Base-by-base conservation (phyloP, 2,113 vertebrate species). In the Anolis carolinensis region DNA sequence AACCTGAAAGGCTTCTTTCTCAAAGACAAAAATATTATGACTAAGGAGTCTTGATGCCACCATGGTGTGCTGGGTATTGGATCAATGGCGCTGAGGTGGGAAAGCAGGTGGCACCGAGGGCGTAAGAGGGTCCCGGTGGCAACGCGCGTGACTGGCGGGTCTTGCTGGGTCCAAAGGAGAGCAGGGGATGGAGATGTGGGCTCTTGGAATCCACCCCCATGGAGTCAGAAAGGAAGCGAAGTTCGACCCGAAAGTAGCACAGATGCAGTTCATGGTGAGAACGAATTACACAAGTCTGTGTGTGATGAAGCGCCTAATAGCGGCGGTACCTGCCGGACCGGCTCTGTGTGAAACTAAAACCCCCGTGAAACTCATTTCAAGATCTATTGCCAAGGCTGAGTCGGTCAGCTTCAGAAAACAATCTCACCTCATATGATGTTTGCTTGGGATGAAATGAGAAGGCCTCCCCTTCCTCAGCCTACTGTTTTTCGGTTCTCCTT, bases 221-320 rank as follows among this genome's bases (percentile, higher is more conserved):
- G 18, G 48, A 10, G 55, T 30, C 18, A 9, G 62, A 30, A 50
- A 1, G 36, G 48, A 68, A 52, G n/a, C 21, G 32, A 86, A 81
- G 59, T 86, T 80, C 70, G 72, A 50, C 79, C 71, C 52, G 79
- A 81, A 81, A 86, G 85, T 52, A 81, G 62, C 70, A 67, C 5
- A 75, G 85, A 86, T 67, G 30, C 44, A 3, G 27, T 77, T 82
- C 80, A 87, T 87, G 80, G 80, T 68, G 73, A 82, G 86, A 87
- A 87, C 10, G 80, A 87, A 82, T 87, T 82, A 87, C 27, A 52
- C 4, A 20, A 55, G 36, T 59, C 44, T 77, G 63, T 82, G 80
- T 76, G 73, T 82, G 86, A 82, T 82, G 79, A 86, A 78, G 85
- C 71, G 71, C 79, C 79, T 86, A 81, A 86, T 75, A 36, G 79